Percentiles rank a stretch among this genome's conserved stretches.
Conservation (phyloP, 2,113 vertebrate genomes). For the Psittacula cyanocephala region DNA sequence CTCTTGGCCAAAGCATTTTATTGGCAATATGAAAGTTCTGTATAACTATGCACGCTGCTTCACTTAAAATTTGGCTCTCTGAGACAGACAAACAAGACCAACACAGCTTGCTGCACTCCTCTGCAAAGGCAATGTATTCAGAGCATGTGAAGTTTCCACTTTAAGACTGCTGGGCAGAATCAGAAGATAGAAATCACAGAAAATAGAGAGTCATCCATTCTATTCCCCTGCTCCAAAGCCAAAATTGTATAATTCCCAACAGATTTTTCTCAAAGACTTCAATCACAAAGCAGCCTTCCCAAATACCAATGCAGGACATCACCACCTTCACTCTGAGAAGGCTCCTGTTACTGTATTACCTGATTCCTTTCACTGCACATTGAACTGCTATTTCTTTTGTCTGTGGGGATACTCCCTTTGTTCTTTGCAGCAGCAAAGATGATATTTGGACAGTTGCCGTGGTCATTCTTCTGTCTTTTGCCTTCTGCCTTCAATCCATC, state of each 20-base stretch:
- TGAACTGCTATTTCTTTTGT: background rate
- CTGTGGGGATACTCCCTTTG: rapidly evolving
- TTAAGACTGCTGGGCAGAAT: background rate
- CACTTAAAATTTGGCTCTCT: conserved; percentile 15
- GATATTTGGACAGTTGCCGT: background rate
- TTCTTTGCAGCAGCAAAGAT: background rate
- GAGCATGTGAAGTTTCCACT: background rate
- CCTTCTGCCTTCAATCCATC: background rate
- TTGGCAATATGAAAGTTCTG: background rate
- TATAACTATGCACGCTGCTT: background rate
- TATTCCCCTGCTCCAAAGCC: background rate
- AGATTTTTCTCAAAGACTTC: background rate
- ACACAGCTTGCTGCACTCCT: background rate
- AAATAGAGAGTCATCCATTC: background rate
- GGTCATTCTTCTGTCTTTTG: background rate
- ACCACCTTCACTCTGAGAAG: background rate
- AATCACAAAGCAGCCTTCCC: background rate
- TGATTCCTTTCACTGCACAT: rapidly evolving
- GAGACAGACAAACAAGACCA: background rate
- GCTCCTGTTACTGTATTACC: background rate
- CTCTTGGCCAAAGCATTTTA: background rate
- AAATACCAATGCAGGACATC: background rate
- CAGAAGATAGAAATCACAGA: background rate
- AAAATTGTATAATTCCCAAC: background rate
- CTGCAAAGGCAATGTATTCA: background rate